Evolutionary conservation across 2,888 invertebrate genomes (phyloP).

Genomic region (Diadromus collaris): DNA sequence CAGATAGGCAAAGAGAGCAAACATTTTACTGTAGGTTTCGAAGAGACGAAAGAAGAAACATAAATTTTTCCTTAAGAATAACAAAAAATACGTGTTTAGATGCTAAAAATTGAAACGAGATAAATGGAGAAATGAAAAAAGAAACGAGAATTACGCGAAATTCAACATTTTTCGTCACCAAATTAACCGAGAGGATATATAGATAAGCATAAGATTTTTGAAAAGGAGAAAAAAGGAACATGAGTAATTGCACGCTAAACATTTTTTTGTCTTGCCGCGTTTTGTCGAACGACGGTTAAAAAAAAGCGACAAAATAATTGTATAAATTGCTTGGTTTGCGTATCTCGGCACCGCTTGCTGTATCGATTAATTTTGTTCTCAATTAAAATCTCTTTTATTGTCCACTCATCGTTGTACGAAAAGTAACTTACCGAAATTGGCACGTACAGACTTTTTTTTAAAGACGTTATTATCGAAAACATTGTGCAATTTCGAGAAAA

Average conservation of each 20-base stretch:
- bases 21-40: constrained; percentile 52
- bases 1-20: constrained; percentile 67
- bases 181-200: constrained; percentile 49
- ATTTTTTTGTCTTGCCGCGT: constrained; percentile 55
- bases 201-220: constrained; percentile 55
- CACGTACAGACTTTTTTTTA: constrained; percentile 20
- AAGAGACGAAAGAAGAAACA: constrained; percentile 67
- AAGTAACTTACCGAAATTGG: constrained; percentile 42
- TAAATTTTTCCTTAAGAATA: constrained; percentile 53
- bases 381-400: constrained; percentile 26
- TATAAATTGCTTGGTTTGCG: constrained; percentile 59
- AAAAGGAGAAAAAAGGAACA: constrained; percentile 43
- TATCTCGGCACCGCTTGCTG: constrained; percentile 53
- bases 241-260: constrained; percentile 54
- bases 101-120: constrained; percentile 59
- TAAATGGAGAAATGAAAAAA: constrained; percentile 36
- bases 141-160: constrained; percentile 40
- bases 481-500: constrained; percentile 16
- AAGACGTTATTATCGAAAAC: constrained; percentile 1
- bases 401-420: constrained; percentile 54
- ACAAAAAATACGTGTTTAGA: constrained; percentile 67
- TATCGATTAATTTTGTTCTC: constrained; percentile 38
- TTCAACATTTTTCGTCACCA: constrained; percentile 54
- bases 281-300: constrained; percentile 47
- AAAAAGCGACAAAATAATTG: constrained; percentile 62